A percentile compares a stretch with the other conserved stretches of the same genome.
Evolutionary conservation across 2,113 vertebrate species (phyloP).

Genomic region (Onychostoma macrolepis): DNA sequence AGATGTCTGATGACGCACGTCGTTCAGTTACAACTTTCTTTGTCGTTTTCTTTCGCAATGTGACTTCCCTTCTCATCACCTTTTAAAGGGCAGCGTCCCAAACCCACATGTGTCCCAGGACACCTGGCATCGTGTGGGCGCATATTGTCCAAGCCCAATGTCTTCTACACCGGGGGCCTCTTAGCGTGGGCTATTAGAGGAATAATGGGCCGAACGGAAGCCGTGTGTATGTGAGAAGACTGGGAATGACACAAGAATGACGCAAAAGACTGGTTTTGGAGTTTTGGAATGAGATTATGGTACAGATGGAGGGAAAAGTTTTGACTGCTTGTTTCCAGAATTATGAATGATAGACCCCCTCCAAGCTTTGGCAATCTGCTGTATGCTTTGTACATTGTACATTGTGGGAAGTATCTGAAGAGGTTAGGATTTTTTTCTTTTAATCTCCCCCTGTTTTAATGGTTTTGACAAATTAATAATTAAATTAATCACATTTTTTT

Average conservation of each 20-base stretch:
- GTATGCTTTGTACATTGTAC: slow-evolving; percentile 22
- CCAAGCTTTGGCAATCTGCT: slow-evolving; percentile 1
- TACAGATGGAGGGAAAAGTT: slow-evolving; percentile 49
- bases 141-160: slow-evolving; percentile 63
- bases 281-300: slow-evolving; percentile 16
- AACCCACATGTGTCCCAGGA: slow-evolving; percentile 44
- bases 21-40: neutral
- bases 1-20: slow-evolving; percentile 22
- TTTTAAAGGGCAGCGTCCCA: slow-evolving; percentile 24
- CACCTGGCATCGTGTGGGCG: slow-evolving; percentile 59
- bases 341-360: slow-evolving; percentile 44
- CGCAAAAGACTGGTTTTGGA: neutral
- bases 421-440: neutral
- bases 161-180: slow-evolving; percentile 52
- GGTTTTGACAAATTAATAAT: neutral
- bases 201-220: slow-evolving; percentile 1
- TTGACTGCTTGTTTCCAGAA: slow-evolving; percentile 51
- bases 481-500: neutral
- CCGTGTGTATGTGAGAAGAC: slow-evolving; percentile 38
- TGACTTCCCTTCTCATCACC: slow-evolving; percentile 10
- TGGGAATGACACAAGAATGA: slow-evolving; percentile 56
- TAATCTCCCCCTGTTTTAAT: neutral
- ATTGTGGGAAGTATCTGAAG: neutral
- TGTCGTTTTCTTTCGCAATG: slow-evolving; percentile 14
- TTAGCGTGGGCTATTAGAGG: slow-evolving; percentile 63